These are phyloP conservation scores for Temnothorax nylanderi DNA, from an alignment of 1,140 invertebrate genomes.

Conservation along the genomic window DNA sequence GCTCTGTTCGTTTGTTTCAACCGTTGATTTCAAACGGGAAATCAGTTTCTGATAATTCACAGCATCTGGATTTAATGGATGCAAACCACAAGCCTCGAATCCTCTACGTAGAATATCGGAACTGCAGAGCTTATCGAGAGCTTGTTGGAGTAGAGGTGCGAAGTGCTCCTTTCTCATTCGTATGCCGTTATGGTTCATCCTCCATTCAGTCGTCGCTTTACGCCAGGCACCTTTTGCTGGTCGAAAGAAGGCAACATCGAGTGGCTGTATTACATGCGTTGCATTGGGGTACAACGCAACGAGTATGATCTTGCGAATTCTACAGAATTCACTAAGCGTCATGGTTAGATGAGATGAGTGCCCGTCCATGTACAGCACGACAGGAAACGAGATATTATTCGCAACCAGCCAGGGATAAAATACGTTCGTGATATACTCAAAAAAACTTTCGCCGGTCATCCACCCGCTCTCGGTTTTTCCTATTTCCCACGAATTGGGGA, in stretches of 20 bases:
- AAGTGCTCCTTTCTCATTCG: not conserved
- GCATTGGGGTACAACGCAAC: conserved; percentile 78
- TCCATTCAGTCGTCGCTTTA: conserved; percentile 2
- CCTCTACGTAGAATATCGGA: not conserved
- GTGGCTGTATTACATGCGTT: conserved; percentile 77
- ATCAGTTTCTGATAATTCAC: not conserved
- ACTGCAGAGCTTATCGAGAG: not conserved
- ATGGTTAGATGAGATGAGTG: conserved; percentile 77
- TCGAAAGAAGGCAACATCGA: conserved; percentile 77
- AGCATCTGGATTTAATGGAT: not conserved
- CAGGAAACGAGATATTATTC: conserved; percentile 75
- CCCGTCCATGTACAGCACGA: conserved; percentile 81
- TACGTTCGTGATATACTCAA: conserved; percentile 80
- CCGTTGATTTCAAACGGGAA: too few species aligned
- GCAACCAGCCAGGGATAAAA: conserved; percentile 80
- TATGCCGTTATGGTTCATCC: not conserved
- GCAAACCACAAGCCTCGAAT: not conserved
- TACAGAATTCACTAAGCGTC: conserved; percentile 76
- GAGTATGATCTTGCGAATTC: conserved; percentile 70
- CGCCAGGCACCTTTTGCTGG: conserved; percentile 63
- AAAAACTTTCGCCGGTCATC: conserved; percentile 82
- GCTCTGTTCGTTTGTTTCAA: too few species aligned
- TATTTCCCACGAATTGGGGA: conserved; percentile 77
- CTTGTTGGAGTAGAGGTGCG: not conserved
- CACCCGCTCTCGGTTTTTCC: conserved; percentile 80